Conservation (phyloP, 2,113 vertebrate species). For the Cephalopterus ornatus region DNA sequence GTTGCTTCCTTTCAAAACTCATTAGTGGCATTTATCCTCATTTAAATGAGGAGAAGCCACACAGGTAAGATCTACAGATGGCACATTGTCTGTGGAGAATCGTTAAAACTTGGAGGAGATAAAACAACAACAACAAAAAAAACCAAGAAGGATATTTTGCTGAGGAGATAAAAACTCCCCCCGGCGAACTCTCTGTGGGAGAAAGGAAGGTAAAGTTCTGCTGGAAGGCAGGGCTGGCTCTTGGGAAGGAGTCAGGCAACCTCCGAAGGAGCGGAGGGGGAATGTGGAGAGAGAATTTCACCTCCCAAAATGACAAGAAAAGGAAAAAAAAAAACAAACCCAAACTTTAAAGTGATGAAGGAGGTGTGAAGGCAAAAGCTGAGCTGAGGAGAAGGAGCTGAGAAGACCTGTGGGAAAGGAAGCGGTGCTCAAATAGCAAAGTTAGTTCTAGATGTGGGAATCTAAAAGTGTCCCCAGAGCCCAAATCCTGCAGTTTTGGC, state of each 20-base stretch:
- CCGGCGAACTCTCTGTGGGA: neutral
- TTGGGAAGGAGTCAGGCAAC: neutral
- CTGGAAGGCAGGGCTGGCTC: neutral
- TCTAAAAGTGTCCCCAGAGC: neutral
- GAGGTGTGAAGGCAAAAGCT: neutral
- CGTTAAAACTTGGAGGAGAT: neutral
- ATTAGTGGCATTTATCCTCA: constrained; percentile 58
- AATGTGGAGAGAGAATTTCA: neutral
- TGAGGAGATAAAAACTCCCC: neutral
- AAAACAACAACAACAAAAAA: neutral
- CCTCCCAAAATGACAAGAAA: neutral
- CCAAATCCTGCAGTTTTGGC: neutral
- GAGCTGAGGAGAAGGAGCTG: neutral
- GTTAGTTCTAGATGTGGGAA: neutral
- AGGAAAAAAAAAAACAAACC: neutral
- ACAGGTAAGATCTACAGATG: constrained; percentile 53
- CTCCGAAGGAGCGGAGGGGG: neutral
- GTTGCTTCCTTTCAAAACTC: constrained; percentile 40
- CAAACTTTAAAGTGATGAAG: neutral
- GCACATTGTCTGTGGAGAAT: constrained; percentile 37
- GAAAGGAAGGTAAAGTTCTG: neutral
- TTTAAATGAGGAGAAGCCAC: constrained; percentile 46
- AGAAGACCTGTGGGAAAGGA: neutral
- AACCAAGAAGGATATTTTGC: neutral
- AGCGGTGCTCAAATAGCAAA: neutral